Evolutionary conservation across 2,888 invertebrate species (phyloP).

Genomic region (Ochropacha duplaris): DNA sequence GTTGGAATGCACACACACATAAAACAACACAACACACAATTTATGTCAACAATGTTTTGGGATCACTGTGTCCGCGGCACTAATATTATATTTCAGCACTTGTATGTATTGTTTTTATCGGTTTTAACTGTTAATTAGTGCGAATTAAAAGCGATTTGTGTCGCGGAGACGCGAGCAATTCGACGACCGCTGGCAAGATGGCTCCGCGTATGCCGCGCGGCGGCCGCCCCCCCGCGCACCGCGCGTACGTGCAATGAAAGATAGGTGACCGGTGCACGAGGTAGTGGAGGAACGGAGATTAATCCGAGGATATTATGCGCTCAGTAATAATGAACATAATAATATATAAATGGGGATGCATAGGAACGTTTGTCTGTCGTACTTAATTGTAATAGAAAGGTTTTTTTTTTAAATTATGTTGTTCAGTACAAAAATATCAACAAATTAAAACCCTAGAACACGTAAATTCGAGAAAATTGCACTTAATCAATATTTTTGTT

Average conservation of each 20-base stretch:
- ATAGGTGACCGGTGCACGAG: slow-evolving; percentile 74
- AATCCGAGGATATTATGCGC: slow-evolving; percentile 47
- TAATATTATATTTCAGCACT: slow-evolving; percentile 45
- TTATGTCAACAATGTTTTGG: slow-evolving; percentile 57
- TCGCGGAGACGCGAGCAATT: slow-evolving; percentile 76
- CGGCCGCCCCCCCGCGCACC: slow-evolving; percentile 67
- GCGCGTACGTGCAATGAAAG: slow-evolving; percentile 83
- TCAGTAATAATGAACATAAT: too few species aligned
- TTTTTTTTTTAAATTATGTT: too few species aligned
- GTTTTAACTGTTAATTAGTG: slow-evolving; percentile 75
- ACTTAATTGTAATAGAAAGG: too few species aligned
- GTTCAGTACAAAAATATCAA: too few species aligned
- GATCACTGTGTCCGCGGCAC: slow-evolving; percentile 42
- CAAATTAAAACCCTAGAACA: too few species aligned
- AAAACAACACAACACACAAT: slow-evolving; percentile 66
- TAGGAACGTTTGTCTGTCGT: too few species aligned
- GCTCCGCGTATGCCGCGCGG: slow-evolving; percentile 75
- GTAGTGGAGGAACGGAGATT: slow-evolving; percentile 45
- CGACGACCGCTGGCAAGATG: slow-evolving; percentile 80
- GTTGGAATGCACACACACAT: slow-evolving; percentile 74
- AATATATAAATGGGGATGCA: too few species aligned
- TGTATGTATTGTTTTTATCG: slow-evolving; percentile 52
- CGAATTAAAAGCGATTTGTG: slow-evolving; percentile 74
- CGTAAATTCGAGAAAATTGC: too few species aligned
- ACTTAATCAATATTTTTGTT: too few species aligned